Base-by-base conservation (phyloP, 2,113 vertebrate species). In the Pavo muticus region DNA sequence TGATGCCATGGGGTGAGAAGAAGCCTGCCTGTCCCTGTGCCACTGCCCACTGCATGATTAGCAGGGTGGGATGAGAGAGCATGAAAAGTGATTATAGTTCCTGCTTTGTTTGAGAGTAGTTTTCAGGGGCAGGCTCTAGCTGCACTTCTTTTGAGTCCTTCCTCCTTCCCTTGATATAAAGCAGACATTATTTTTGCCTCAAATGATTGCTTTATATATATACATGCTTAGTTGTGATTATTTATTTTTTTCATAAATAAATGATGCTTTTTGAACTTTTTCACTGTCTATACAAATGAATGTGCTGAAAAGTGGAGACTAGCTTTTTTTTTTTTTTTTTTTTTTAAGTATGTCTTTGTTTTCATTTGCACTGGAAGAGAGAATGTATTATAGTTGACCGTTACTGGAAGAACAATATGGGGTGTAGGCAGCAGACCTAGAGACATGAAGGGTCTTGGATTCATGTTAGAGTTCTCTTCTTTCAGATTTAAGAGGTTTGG, bases 81-180 rank as follows among this genome's bases (percentile, higher is more conserved):
- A 82, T 94, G 84, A 94, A 94, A 95, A 0, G 1, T 94, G 81
- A 86, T 94, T 92, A 83, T 80, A 76, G 56, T 60, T 92, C 80
- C 65, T 70, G 45, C 54, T 90, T 93, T 94, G 50, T 94, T 77
- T 21, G 50, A 30, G 44, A 45, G 35, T 56, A 32, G 14, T 85
- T 82, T 91, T 86, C 56, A 47, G 2, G 5, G 52, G 6, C 71
- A 56, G 39, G 16, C 78, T 83, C 72, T 35, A 81, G 39, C 39
- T 65, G 20, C 83, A 35, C 50, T 92, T 91, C 50, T 92, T 13
- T 39, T 64, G 59, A 30, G 40, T 45, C 79, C 47, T 82, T 69
- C 8, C 59, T 88, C 50, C 27, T 81, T 87, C 18, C 37, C 39
- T 9, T 17, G 5, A 0, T 80, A 77, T 64, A 88, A 93, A 91